A percentile compares a stretch with the other conserved stretches of the same genome.
These are phyloP conservation scores for Actias luna DNA, from an alignment of 2,888 invertebrate genomes.

Conservation along the genomic window DNA sequence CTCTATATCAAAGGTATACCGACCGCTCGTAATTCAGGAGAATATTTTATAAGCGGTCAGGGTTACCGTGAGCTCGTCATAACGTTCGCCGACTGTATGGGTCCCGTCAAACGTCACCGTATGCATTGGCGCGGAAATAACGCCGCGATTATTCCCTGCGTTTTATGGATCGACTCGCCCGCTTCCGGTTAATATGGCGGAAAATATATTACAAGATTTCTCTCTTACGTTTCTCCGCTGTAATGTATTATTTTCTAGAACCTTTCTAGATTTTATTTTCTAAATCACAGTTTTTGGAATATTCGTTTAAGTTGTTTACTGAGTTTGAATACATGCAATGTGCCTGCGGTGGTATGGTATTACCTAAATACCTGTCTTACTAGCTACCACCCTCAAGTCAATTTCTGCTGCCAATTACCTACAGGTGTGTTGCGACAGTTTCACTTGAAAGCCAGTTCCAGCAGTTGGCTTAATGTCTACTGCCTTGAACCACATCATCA, in stretches of 20 bases:
- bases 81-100: constrained; percentile 36
- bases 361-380: no score
- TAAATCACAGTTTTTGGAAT: no score
- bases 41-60: constrained; percentile 69
- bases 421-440: no score
- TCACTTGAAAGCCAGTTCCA: no score
- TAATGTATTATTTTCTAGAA: background rate
- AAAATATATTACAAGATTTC: constrained; percentile 14
- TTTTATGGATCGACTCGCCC: constrained; percentile 12
- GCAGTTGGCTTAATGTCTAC: no score
- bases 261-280: no score
- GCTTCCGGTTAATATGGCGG: constrained; percentile 12
- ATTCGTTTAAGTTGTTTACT: no score
- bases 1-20: constrained; percentile 8
- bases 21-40: constrained; percentile 54
- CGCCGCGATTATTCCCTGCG: constrained; percentile 15
- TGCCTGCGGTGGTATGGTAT: no score
- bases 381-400: no score
- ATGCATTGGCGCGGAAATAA: constrained; percentile 8
- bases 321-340: no score
- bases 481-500: no score
- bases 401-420: no score
- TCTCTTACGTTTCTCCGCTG: background rate
- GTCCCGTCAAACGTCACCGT: background rate
- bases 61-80: constrained; percentile 51